Evolutionary conservation across 1,140 invertebrate species (phyloP).

Genomic region (Calephelis nemesis): DNA sequence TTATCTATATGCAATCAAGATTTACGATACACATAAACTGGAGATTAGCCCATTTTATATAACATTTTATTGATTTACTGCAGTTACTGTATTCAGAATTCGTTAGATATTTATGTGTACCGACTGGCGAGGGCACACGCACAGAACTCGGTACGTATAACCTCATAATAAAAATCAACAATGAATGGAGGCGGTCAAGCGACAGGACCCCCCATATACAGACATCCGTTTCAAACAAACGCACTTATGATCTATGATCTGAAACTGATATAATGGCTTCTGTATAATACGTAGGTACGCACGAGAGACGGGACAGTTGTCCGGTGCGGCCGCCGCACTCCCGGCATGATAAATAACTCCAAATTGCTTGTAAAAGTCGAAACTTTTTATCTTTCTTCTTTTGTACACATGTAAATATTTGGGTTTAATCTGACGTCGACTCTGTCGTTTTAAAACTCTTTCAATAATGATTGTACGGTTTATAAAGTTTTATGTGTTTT

Average conservation of each 20-base stretch:
- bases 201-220: conserved; percentile 64
- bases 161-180: conserved; percentile 67
- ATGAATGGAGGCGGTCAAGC: conserved; percentile 47
- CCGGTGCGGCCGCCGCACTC: conserved; percentile 31
- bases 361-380: conserved; percentile 76
- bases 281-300: conserved; percentile 65
- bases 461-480: conserved; percentile 32
- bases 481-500: conserved; percentile 35
- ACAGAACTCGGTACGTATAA: conserved; percentile 61
- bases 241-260: conserved; percentile 77
- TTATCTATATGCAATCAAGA: conserved; percentile 73
- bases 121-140: conserved; percentile 41
- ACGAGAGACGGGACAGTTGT: conserved; percentile 54
- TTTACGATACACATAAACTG: conserved; percentile 72
- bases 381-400: conserved; percentile 63
- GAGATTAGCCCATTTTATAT: conserved; percentile 51
- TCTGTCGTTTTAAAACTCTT: conserved; percentile 42
- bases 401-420: conserved; percentile 74
- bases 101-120: conserved; percentile 59
- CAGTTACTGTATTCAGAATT: conserved; percentile 5
- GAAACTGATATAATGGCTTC: conserved; percentile 78
- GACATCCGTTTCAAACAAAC: conserved; percentile 57
- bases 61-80: conserved; percentile 20
- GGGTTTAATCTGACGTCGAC: conserved; percentile 65
- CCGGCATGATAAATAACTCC: conserved; percentile 72